These are phyloP conservation scores for Nilaparvata lugens DNA, from an alignment of 1,140 invertebrate genomes.

Conservation along the genomic window DNA sequence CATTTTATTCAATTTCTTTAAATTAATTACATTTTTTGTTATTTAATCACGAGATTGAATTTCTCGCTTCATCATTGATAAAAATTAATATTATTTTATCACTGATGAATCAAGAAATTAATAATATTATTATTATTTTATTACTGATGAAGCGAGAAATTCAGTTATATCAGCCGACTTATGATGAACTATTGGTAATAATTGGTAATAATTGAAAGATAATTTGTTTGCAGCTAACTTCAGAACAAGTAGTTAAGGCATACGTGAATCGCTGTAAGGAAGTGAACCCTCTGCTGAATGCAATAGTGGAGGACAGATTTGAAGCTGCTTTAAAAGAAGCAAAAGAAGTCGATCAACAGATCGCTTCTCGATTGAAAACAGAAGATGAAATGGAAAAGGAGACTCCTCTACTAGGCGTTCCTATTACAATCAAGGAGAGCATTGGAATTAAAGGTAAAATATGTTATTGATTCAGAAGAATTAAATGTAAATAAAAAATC, in stretches of 20 bases:
- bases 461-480: conserved; percentile 21
- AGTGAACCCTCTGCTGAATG: conserved; percentile 60
- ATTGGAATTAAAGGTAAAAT: conserved; percentile 49
- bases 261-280: conserved; percentile 53
- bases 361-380: conserved; percentile 30
- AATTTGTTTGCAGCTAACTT: conserved; percentile 42
- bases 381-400: conserved; percentile 39
- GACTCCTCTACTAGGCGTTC: conserved; percentile 54
- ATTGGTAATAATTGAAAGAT: too few relatives aligned
- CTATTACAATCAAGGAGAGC: conserved; percentile 57
- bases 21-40: too few relatives aligned
- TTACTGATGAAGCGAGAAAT: too few relatives aligned
- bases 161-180: too few relatives aligned
- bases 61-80: too few relatives aligned
- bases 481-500: too few relatives aligned
- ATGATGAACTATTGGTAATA: too few relatives aligned
- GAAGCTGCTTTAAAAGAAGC: conserved; percentile 51
- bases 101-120: too few relatives aligned
- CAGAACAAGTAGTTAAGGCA: conserved; percentile 49
- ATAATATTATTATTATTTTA: too few relatives aligned
- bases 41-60: too few relatives aligned
- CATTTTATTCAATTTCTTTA: too few relatives aligned
- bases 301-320: conserved; percentile 55
- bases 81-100: too few relatives aligned
- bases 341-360: conserved; percentile 38